Percentiles rank a stretch among this genome's conserved stretches.
phyloP scores from a whole-genome alignment of 2,797 vertebrate species.

The Liparis tanakae region DNA sequence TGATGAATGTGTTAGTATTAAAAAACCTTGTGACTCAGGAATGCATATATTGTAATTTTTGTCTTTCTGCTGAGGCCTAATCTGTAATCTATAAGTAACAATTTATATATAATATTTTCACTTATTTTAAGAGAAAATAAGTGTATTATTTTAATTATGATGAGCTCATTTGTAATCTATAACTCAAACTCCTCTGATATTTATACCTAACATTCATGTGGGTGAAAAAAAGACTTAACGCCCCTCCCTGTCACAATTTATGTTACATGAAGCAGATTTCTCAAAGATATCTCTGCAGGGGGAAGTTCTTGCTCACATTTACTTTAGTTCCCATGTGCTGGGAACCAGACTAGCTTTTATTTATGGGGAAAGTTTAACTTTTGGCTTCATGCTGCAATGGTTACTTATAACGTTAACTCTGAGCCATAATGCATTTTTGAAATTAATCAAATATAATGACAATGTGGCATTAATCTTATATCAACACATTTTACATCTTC shows the following conservation, averaged over 20 bases:
- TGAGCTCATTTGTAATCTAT: slow-evolving; percentile 14
- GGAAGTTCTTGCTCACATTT: slow-evolving; percentile 48
- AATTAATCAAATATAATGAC: slow-evolving; percentile 50
- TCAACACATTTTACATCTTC: not conserved
- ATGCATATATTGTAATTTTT: slow-evolving; percentile 4
- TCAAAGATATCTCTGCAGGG: slow-evolving; percentile 54
- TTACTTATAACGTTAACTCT: slow-evolving; percentile 37
- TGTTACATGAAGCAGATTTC: slow-evolving; percentile 57
- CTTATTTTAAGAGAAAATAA: not conserved
- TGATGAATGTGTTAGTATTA: slow-evolving; percentile 36
- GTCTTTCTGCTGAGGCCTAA: not conserved
- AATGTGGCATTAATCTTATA: slow-evolving; percentile 11
- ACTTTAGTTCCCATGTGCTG: slow-evolving; percentile 49
- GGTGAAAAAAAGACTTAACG: slow-evolving; percentile 31
- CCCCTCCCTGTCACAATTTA: slow-evolving; percentile 53
- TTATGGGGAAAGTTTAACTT: slow-evolving; percentile 67
- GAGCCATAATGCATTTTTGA: slow-evolving; percentile 36
- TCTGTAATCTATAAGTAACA: not conserved
- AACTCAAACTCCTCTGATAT: slow-evolving; percentile 24
- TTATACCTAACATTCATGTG: slow-evolving; percentile 39
- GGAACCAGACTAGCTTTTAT: slow-evolving; percentile 49
- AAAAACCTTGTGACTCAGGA: slow-evolving; percentile 42
- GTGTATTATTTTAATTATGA: slow-evolving; percentile 17
- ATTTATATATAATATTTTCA: not conserved
- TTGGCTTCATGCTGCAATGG: slow-evolving; percentile 44